A percentile compares a stretch with the other conserved stretches of the same genome.
Evolutionary conservation across 2,888 invertebrate genomes (phyloP).

Genomic region (Trachelus tabidus): DNA sequence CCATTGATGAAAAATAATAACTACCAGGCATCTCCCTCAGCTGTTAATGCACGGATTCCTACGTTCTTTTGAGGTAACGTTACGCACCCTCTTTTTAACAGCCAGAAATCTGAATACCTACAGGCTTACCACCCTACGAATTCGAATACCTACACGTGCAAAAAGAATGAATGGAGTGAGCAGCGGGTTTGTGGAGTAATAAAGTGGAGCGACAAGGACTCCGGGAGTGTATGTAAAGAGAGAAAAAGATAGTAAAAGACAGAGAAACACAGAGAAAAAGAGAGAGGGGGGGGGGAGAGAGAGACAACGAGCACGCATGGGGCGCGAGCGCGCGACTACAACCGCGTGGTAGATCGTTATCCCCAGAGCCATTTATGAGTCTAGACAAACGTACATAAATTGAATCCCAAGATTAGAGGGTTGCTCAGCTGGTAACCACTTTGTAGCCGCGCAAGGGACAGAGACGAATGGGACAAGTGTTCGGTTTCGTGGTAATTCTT

Average conservation of each 20-base stretch:
- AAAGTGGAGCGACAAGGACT: too few species aligned
- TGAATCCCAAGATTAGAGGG: slow-evolving; percentile 35
- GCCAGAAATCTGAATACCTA: too few species aligned
- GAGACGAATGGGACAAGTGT: slow-evolving; percentile 36
- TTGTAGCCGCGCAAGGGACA: slow-evolving; percentile 35
- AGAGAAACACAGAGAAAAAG: not conserved
- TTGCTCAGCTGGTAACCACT: slow-evolving; percentile 37
- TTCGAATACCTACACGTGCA: too few species aligned
- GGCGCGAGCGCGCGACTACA: not conserved
- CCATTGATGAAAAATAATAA: too few species aligned
- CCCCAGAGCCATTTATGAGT: slow-evolving; percentile 30
- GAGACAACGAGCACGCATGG: not conserved
- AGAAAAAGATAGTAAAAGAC: not conserved
- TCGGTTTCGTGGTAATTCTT: not conserved
- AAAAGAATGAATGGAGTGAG: too few species aligned
- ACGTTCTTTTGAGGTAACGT: too few species aligned
- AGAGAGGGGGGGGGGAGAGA: not conserved
- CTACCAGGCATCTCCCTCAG: too few species aligned
- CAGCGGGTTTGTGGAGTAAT: too few species aligned
- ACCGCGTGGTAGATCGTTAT: slow-evolving; percentile 30
- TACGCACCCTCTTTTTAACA: too few species aligned
- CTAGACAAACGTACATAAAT: slow-evolving; percentile 43
- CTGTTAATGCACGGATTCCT: too few species aligned
- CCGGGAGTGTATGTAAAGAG: not conserved
- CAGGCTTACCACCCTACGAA: too few species aligned